Evolutionary conservation across 2,797 vertebrate species (phyloP).

Genomic region (Schizopygopsis malacanthus): DNA sequence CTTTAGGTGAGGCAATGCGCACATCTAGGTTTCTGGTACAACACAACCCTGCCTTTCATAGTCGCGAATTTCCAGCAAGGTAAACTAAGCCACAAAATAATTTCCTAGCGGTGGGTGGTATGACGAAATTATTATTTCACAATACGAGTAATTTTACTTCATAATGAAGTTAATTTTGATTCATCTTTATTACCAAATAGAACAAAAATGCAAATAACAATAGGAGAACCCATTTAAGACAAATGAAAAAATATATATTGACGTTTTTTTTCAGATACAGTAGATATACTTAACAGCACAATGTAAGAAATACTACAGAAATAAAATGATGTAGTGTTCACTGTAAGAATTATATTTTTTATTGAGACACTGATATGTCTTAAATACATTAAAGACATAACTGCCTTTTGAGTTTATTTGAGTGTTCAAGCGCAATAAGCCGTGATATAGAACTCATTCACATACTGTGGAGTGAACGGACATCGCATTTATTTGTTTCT

Average conservation of each 20-base stretch:
- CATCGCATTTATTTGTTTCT: background rate
- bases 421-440: background rate
- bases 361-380: background rate
- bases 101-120: background rate
- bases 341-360: background rate
- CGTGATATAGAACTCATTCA: background rate
- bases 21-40: background rate
- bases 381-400: background rate
- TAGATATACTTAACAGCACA: background rate
- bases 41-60: constrained; percentile 16
- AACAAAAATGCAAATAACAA: background rate
- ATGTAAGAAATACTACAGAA: background rate
- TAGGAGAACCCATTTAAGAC: background rate
- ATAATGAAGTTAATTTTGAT: background rate
- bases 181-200: background rate
- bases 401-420: background rate
- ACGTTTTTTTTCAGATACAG: background rate
- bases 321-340: background rate
- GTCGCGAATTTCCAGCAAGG: background rate
- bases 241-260: background rate
- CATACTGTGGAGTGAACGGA: background rate
- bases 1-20: constrained; percentile 33
- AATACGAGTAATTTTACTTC: background rate
- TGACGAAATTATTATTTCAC: background rate
- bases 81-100: constrained; percentile 21